A percentile compares a stretch with the other conserved stretches of the same genome.
These are phyloP conservation scores for Platygyra sinensis DNA, from an alignment of 64 coral and sea anemone species.

Conservation along the genomic window DNA sequence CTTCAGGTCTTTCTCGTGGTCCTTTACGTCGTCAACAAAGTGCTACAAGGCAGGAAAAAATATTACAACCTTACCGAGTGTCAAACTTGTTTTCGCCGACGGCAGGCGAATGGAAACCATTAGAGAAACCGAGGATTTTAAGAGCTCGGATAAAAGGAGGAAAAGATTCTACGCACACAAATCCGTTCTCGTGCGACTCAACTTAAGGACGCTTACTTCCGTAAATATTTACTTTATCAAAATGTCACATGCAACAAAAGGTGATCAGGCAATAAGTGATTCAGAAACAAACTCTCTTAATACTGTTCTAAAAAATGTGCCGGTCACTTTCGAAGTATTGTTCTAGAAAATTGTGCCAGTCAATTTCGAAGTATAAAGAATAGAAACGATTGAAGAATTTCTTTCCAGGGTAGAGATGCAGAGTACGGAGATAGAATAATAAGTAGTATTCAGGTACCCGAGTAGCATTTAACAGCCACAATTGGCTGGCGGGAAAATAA, in stretches of 20 bases:
- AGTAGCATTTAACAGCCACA: neutral
- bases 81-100: neutral
- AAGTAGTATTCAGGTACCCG: too few relatives aligned
- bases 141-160: neutral
- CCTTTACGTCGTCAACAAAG: slow-evolving; percentile 94
- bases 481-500: neutral
- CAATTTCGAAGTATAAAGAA: neutral
- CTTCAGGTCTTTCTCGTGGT: slow-evolving; percentile 87
- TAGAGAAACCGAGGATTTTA: neutral
- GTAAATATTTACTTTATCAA: slow-evolving; percentile 25
- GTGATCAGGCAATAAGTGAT: neutral
- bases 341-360: neutral
- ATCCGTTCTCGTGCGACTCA: neutral
- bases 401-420: neutral
- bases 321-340: neutral
- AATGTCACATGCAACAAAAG: slow-evolving; percentile 8
- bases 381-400: neutral
- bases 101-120: neutral
- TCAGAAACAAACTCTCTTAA: neutral
- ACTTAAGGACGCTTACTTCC: neutral
- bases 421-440: neutral
- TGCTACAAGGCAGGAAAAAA: slow-evolving; percentile 49
- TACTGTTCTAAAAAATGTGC: neutral
- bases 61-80: neutral
- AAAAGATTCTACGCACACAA: neutral